Evolutionary conservation across 2,113 vertebrate species (phyloP), one percentile per base, ranked within the genome.

Genomic region (Tetraodon nigroviridis): DNA sequence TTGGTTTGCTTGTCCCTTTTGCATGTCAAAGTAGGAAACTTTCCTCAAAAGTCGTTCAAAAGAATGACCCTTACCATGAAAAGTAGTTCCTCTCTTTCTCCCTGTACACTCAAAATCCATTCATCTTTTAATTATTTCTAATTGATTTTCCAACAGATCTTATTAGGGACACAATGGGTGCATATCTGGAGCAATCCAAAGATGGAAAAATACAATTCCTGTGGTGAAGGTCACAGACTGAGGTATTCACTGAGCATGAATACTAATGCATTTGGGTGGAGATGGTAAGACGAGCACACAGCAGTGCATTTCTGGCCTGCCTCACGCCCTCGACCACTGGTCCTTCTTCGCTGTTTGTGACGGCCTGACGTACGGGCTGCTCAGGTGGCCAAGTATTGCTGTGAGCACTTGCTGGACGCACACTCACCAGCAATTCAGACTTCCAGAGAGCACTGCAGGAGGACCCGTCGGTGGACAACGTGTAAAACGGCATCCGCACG

Each of bases 171-270:
- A 84, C 53, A 80, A 99, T 99, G 97, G 97, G 97, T 90, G 97
- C 97, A 64, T 99, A 99, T 94, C 92, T 99, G 92, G 97, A 99
- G n/a, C 86, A 99, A 99, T 91, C 97, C 97, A 96, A 98, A 99
- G 95, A 99, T 98, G 96, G 97, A 99, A 90, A 99, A 99, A 78
- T 95, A 99, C 86, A 99, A 97, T 84, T 94, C 94, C 84, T 92
- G 91, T 67, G 96, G 96, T 48, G 93, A 95, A 48, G 97, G 97
- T 51, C 99, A 99, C 46, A 84, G 88, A 83, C 88, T 99, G 62
- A 92, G 88, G 62, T 99, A 95, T 13, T 95, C n/a, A n/a, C n/a
- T n/a, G n/a, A n/a, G n/a, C n/a, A n/a, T n/a, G n/a, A n/a, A n/a
- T n/a, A n/a, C n/a, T n/a, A n/a, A n/a, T n/a, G n/a, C n/a, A n/a